Evolutionary conservation across 2,797 vertebrate genomes (phyloP).

Genomic region (Hippoglossus hippoglossus): DNA sequence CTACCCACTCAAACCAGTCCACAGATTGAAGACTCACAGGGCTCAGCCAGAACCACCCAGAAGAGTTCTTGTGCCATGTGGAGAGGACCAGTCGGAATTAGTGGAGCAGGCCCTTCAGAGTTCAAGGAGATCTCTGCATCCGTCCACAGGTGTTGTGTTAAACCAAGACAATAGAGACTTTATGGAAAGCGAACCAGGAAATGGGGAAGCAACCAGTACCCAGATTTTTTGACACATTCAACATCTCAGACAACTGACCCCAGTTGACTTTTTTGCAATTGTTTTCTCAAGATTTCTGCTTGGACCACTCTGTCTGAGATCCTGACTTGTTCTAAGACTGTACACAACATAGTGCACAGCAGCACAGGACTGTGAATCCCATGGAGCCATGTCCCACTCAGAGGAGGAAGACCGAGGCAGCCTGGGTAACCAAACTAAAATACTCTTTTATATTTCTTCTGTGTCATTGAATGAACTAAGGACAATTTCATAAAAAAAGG

Average conservation of each 20-base stretch:
- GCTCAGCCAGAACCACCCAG: not conserved
- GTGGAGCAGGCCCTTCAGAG: not conserved
- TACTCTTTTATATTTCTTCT: too few relatives aligned
- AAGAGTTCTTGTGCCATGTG: not conserved
- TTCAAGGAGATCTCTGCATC: slow-evolving; percentile 1
- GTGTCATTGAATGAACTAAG: too few relatives aligned
- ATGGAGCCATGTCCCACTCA: slow-evolving; percentile 39
- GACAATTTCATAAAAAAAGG: too few relatives aligned
- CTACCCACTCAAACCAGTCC: slow-evolving; percentile 10
- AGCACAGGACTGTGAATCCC: slow-evolving; percentile 5
- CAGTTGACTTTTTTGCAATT: not conserved
- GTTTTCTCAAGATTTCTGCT: not conserved
- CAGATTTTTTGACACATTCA: not conserved
- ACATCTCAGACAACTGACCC: slow-evolving; percentile 2
- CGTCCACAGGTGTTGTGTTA: not conserved
- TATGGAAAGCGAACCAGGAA: not conserved
- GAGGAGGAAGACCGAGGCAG: slow-evolving; percentile 28
- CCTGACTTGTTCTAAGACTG: not conserved
- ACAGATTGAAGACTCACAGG: slow-evolving; percentile 26
- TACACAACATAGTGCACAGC: not conserved
- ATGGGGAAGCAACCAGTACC: not conserved
- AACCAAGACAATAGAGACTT: not conserved
- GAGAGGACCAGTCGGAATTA: slow-evolving; percentile 4
- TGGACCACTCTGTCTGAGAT: not conserved
- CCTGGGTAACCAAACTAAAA: slow-evolving; percentile 60